Evolutionary conservation across 2,797 vertebrate species (phyloP), one percentile per base, ranked within the genome.

Genomic region (Vespertilio murinus): DNA sequence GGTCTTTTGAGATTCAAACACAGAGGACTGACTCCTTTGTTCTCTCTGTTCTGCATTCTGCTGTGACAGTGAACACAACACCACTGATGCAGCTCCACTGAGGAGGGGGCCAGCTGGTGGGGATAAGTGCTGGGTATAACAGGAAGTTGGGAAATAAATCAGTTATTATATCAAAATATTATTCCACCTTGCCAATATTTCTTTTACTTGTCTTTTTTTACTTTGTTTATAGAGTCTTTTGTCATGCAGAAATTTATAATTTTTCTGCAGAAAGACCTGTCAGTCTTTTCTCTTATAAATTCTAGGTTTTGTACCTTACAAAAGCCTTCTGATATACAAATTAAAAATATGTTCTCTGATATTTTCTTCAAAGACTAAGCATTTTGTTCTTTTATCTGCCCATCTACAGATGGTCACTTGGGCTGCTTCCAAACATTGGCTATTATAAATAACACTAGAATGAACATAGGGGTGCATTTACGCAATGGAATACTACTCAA

Each of bases 191-290:
- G 38, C 77, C 38, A 78, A 45, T 84, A 84, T 94, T 94, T 94
- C 42, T 90, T 94, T 91, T 89, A 87, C 83, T 81, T 95, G 91
- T 94, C 89, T 97, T 95, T 95, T 42, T 96, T 94, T 90, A 88
- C 94, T 87, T 97, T 97, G 97, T 96, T 97, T 97, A 95, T 95
- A 70, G 70, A 94, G 54, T 91, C 96, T 95, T 96, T 96, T 96
- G 89, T 96, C 93, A 95, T 75, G 84, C 33, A 95, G 95, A 96
- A 94, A 94, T 94, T 96, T 93, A 75, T 96, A 96, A 96, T 94
- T 96, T 96, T 96, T 95, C 56, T 94, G 90, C 71, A 79, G 78
- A 89, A 94, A 49, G 94, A 94, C 64, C 96, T 94, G 97, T 96
- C 97, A 97, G 88, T 97, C 97, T 96, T 92, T 94, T 86, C 42